A percentile compares a stretch with the other conserved stretches of the same genome.
Conservation (phyloP, 2,113 vertebrate species). For the Ciconia boyciana region DNA sequence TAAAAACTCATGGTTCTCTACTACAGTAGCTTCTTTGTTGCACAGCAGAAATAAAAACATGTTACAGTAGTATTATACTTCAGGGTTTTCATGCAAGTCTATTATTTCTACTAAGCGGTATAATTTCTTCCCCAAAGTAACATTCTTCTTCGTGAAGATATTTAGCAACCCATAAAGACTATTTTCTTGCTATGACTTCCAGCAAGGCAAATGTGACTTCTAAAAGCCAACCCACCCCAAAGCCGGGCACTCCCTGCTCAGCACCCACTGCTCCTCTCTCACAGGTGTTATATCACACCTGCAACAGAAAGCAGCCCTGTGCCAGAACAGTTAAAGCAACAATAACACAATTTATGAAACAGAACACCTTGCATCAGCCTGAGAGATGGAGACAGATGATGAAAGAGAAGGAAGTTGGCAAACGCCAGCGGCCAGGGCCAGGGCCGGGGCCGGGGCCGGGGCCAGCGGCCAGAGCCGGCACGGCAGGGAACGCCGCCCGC, state of each 20-base stretch:
- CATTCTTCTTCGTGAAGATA: neutral
- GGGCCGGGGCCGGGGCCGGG: neutral
- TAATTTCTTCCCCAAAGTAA: neutral
- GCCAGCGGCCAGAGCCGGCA: neutral
- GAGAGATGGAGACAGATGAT: neutral
- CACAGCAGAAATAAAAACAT: neutral
- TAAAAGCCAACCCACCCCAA: accelerated
- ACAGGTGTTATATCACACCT: neutral
- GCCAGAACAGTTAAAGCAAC: neutral
- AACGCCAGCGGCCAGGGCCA: neutral
- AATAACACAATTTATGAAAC: neutral
- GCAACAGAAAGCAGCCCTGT: neutral
- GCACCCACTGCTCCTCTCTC: accelerated
- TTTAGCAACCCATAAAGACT: neutral
- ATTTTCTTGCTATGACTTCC: accelerated
- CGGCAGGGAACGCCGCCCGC: neutral
- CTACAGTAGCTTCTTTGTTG: neutral
- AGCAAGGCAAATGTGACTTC: accelerated
- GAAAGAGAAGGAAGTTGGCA: neutral
- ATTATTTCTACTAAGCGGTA: neutral
- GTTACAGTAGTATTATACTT: neutral
- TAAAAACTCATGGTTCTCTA: neutral
- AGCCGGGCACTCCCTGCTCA: neutral
- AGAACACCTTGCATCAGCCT: slow-evolving; percentile 17
- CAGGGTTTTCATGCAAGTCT: neutral